These are phyloP conservation scores for Labia minor DNA, from an alignment of 2,888 invertebrate genomes.

Conservation along the genomic window DNA sequence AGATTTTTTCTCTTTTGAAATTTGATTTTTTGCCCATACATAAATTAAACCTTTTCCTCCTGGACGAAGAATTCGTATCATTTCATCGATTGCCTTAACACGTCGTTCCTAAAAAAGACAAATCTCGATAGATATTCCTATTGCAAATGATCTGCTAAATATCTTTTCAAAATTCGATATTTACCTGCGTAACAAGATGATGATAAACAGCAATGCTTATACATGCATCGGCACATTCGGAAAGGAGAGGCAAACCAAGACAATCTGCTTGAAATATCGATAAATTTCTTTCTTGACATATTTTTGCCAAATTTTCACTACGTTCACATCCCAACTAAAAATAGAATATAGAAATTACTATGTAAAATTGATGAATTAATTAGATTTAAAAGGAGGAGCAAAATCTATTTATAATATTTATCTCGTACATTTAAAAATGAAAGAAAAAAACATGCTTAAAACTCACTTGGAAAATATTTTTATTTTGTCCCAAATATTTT, in stretches of 20 bases:
- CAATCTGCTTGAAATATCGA: slow-evolving; percentile 69
- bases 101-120: slow-evolving; percentile 52
- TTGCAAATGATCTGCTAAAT: too few relatives aligned
- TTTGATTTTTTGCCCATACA: slow-evolving; percentile 93
- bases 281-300: slow-evolving; percentile 50
- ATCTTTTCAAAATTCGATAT: slow-evolving; percentile 21
- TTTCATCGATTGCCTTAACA: slow-evolving; percentile 59
- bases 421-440: not conserved
- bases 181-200: slow-evolving; percentile 72
- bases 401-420: slow-evolving; percentile 24
- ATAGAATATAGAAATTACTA: slow-evolving; percentile 24
- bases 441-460: too few relatives aligned
- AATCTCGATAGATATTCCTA: too few relatives aligned
- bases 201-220: slow-evolving; percentile 96
- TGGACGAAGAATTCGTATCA: slow-evolving; percentile 57
- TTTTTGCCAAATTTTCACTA: slow-evolving; percentile 53
- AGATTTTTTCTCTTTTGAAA: slow-evolving; percentile 50
- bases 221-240: slow-evolving; percentile 60
- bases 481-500: slow-evolving; percentile 70
- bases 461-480: slow-evolving; percentile 49
- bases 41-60: slow-evolving; percentile 76
- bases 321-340: slow-evolving; percentile 70
- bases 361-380: slow-evolving; percentile 8
- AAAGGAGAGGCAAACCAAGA: slow-evolving; percentile 57
- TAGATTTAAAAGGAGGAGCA: not conserved